Percentiles rank a stretch among this genome's conserved stretches.
phyloP scores from a whole-genome alignment of 1,140 invertebrate genomes.

The Elysia chlorotica region DNA sequence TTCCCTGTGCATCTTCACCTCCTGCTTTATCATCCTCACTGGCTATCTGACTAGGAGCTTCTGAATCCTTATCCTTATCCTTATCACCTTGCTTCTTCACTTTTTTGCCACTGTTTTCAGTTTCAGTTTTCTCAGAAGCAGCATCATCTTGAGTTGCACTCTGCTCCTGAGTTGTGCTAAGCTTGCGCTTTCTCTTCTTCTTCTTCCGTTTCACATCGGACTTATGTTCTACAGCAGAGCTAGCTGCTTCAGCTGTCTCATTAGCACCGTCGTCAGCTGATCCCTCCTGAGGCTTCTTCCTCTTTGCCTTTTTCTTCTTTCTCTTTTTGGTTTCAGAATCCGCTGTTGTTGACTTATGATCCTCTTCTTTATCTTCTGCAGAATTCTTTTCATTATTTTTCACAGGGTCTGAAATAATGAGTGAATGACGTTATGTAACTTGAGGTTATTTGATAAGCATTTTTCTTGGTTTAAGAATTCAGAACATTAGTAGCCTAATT shows the following conservation, averaged over 20 bases:
- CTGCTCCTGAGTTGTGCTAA: too few relatives aligned
- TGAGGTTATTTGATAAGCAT: too few relatives aligned
- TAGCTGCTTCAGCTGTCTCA: neutral
- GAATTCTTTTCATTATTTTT: conserved; percentile 10
- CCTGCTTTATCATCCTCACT: neutral
- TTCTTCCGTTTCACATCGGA: neutral
- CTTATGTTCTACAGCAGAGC: neutral
- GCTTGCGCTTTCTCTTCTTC: conserved; percentile 3
- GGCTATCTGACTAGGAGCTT: neutral
- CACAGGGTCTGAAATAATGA: too few relatives aligned
- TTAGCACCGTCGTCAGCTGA: neutral
- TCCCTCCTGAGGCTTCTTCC: neutral
- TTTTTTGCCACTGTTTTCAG: neutral
- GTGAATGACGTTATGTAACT: too few relatives aligned
- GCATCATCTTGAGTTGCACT: too few relatives aligned
- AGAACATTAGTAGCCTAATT: too few relatives aligned
- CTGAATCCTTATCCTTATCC: neutral
- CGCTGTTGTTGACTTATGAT: too few relatives aligned
- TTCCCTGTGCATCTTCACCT: too few relatives aligned
- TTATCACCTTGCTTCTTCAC: neutral
- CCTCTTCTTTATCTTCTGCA: neutral
- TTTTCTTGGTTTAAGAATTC: neutral
- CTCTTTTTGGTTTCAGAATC: neutral
- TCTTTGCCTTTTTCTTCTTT: conserved; percentile 14
- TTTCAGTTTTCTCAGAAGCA: too few relatives aligned